Evolutionary conservation across 2,888 invertebrate genomes (phyloP).

Genomic region (Drosophila mimetica): DNA sequence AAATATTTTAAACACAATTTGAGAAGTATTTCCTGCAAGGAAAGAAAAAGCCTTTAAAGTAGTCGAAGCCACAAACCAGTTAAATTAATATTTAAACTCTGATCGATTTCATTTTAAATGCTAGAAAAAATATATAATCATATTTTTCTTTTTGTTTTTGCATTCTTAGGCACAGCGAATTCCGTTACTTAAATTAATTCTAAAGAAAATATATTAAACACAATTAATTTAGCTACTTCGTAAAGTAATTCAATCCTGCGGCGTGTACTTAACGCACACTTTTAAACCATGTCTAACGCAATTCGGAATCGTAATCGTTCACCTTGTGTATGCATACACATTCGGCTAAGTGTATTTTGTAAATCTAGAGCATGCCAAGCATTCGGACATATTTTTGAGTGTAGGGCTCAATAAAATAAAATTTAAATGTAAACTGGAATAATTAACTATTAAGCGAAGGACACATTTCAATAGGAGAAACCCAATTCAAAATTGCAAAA

Average conservation of each 20-base stretch:
- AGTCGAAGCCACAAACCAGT: constrained; percentile 53
- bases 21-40: constrained; percentile 82
- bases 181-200: constrained; percentile 72
- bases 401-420: constrained; percentile 55
- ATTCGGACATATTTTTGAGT: constrained; percentile 73
- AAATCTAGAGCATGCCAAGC: constrained; percentile 63
- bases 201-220: constrained; percentile 33
- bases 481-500: constrained; percentile 52
- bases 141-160: constrained; percentile 27
- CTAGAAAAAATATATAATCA: constrained; percentile 44
- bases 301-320: constrained; percentile 33
- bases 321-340: constrained; percentile 6
- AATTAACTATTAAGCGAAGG: constrained; percentile 49
- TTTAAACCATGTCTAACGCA: constrained; percentile 33
- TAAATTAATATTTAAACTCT: constrained; percentile 14
- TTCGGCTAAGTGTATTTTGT: constrained; percentile 41
- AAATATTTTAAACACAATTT: constrained; percentile 57
- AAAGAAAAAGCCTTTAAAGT: constrained; percentile 82
- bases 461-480: constrained; percentile 54
- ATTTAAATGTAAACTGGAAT: constrained; percentile 24
- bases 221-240: constrained; percentile 18
- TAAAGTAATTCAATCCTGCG: constrained; percentile 48
- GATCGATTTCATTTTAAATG: constrained; percentile 43
- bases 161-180: constrained; percentile 50
- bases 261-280: constrained; percentile 61